A percentile compares a stretch with the other conserved stretches of the same genome.
phyloP scores from a whole-genome alignment of 2,113 vertebrate species.

The Camelus bactrianus region DNA sequence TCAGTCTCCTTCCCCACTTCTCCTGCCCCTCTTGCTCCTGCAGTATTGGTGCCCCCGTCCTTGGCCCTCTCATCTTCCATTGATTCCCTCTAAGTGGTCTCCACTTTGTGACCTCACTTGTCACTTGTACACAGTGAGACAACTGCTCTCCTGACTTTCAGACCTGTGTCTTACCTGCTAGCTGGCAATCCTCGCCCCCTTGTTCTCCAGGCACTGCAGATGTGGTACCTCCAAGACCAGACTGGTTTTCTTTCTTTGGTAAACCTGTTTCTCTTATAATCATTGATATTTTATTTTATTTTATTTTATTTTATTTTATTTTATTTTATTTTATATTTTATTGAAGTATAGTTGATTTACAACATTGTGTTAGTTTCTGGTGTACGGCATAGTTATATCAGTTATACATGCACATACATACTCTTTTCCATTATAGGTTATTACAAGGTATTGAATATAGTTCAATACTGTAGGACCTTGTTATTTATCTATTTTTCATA shows the following conservation, averaged over 20 bases:
- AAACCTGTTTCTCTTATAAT: not conserved
- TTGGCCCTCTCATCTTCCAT: not conserved
- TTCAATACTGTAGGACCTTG: no score
- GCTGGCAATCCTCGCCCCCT: not conserved
- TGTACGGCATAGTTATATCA: no score
- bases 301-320: no score
- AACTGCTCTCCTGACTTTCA: not conserved
- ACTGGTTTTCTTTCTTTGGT: not conserved
- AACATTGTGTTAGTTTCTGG: no score
- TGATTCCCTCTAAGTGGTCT: not conserved
- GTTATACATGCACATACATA: no score
- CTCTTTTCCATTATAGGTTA: no score
- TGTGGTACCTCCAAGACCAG: not conserved
- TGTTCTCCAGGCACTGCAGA: not conserved
- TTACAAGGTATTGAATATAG: no score
- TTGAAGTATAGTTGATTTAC: no score
- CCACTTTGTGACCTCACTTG: not conserved
- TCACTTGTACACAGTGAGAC: not conserved
- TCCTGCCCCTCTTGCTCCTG: not conserved
- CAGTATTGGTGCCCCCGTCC: accelerated
- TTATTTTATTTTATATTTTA: no score
- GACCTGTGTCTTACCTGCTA: not conserved
- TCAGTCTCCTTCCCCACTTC: not conserved
- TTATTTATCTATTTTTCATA: no score
- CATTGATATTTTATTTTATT: no score